phyloP scores from a whole-genome alignment of 2,797 vertebrate genomes.

The Lateolabrax maculatus region DNA sequence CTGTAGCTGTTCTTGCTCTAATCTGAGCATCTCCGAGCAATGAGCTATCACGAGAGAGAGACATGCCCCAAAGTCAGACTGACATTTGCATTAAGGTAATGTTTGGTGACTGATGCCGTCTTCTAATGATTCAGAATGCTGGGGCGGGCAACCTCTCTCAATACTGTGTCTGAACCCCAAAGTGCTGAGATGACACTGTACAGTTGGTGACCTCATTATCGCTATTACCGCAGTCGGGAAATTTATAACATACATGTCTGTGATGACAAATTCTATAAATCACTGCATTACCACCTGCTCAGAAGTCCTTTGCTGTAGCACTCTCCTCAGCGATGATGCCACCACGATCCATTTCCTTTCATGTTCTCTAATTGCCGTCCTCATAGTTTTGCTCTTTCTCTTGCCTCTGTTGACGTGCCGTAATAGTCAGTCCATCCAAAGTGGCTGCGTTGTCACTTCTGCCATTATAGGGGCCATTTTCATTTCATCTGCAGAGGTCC shows the following conservation, averaged over 20 bases:
- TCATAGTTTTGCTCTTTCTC: conserved; percentile 86
- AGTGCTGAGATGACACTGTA: conserved; percentile 84
- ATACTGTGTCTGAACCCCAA: conserved; percentile 64
- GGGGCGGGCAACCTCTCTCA: conserved; percentile 61
- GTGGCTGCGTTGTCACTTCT: conserved; percentile 77
- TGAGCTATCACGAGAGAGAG: conserved; percentile 42
- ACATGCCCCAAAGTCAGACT: conserved; percentile 65
- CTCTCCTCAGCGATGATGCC: conserved; percentile 52
- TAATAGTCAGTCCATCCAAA: conserved; percentile 85
- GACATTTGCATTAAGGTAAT: conserved; percentile 76
- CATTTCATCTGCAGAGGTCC: conserved; percentile 82
- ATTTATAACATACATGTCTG: conserved; percentile 76
- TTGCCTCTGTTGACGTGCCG: conserved; percentile 82
- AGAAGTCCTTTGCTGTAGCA: conserved; percentile 63
- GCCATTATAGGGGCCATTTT: conserved; percentile 85
- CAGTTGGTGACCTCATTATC: conserved; percentile 83
- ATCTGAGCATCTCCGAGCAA: conserved; percentile 21
- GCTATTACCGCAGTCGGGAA: conserved; percentile 75
- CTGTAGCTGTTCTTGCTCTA: conserved; percentile 14
- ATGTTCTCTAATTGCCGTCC: conserved; percentile 80
- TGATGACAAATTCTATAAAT: conserved; percentile 82
- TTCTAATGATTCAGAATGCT: conserved; percentile 69
- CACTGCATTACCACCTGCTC: conserved; percentile 73
- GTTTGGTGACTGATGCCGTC: conserved; percentile 75
- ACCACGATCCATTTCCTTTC: conserved; percentile 72